A percentile compares a stretch with the other conserved stretches of the same genome.
phyloP scores from a whole-genome alignment of 2,888 invertebrate genomes.

The Anoncus sp. region DNA sequence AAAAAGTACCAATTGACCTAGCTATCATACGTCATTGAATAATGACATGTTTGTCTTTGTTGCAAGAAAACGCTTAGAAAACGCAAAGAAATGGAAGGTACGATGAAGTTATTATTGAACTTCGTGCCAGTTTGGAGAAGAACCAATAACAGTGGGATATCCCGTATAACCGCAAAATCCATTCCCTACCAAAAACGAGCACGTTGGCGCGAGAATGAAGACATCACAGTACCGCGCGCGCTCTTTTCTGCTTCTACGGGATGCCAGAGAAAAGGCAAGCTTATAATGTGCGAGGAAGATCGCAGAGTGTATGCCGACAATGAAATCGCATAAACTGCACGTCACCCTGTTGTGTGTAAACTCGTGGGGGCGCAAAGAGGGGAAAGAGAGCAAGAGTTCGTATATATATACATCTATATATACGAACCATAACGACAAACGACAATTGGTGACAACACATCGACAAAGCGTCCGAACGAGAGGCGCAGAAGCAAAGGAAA shows the following conservation, averaged over 20 bases:
- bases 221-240: conserved; percentile 52
- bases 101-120: conserved; percentile 5
- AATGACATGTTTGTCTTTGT: too few relatives aligned
- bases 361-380: conserved; percentile 76
- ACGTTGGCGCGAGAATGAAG: conserved; percentile 53
- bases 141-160: conserved; percentile 10
- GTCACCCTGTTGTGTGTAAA: conserved; percentile 81
- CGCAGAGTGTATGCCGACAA: conserved; percentile 70
- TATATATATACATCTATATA: not conserved
- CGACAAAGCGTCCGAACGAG: conserved; percentile 74
- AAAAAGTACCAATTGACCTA: too few relatives aligned
- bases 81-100: not conserved
- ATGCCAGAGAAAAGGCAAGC: conserved; percentile 30
- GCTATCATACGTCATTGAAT: too few relatives aligned
- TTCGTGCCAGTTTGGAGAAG: conserved; percentile 3
- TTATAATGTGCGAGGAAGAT: conserved; percentile 36
- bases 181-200: conserved; percentile 31
- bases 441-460: conserved; percentile 80
- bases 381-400: conserved; percentile 34
- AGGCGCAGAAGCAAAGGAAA: conserved; percentile 68
- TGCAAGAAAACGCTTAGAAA: too few relatives aligned
- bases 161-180: conserved; percentile 37
- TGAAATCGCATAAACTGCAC: conserved; percentile 79
- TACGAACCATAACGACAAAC: conserved; percentile 60
- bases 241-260: conserved; percentile 16